These are phyloP conservation scores for Phthorimaea operculella DNA, from an alignment of 1,140 invertebrate species.

Conservation along the genomic window DNA sequence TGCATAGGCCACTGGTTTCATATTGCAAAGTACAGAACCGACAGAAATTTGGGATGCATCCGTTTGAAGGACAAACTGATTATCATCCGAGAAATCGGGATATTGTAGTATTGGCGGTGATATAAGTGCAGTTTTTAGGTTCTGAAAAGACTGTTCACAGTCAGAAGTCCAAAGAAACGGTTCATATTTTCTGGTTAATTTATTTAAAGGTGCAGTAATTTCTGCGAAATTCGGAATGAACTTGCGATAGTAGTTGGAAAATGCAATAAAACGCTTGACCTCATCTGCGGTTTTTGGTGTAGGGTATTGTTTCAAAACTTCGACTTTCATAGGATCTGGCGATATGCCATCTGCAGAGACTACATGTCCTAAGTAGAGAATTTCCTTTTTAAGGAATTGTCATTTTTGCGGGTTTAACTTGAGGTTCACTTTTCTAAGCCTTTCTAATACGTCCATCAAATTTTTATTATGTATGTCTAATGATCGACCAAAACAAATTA, in stretches of 20 bases:
- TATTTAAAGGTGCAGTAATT: background rate
- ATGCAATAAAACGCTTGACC: background rate
- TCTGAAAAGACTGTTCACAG: background rate
- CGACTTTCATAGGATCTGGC: background rate
- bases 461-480: conserved; percentile 3
- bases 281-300: background rate
- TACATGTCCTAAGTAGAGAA: background rate
- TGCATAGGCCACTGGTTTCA: background rate
- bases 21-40: background rate
- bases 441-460: background rate
- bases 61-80: background rate
- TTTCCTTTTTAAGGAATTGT: background rate
- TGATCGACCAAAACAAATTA: conserved; percentile 3
- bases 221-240: conserved; percentile 2
- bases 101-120: conserved; percentile 1
- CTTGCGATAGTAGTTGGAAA: conserved; percentile 1
- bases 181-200: background rate
- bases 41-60: background rate
- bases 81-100: background rate
- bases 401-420: background rate
- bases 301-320: background rate
- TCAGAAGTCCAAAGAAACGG: background rate
- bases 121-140: background rate
- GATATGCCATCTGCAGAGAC: background rate
- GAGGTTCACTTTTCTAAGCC: conserved; percentile 4